A percentile compares a stretch with the other conserved stretches of the same genome.
Evolutionary conservation across 2,888 invertebrate species (phyloP).

Genomic region (Patella caerulea): DNA sequence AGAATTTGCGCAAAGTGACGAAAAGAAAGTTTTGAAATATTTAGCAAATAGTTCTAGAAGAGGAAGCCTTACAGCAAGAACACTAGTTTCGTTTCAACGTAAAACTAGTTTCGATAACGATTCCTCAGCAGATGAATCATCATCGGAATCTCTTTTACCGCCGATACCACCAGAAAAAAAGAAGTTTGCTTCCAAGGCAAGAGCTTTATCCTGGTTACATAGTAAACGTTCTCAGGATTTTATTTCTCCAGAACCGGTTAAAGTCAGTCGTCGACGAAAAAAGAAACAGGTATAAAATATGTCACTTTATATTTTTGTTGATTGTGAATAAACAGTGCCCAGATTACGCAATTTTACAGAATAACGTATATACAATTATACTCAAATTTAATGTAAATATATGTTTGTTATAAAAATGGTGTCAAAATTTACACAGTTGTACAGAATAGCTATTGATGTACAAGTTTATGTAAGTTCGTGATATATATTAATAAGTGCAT

Average conservation of each 20-base stretch:
- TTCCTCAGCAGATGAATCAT: neutral
- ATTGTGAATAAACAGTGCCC: no score
- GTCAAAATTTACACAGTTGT: no score
- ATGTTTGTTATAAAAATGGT: no score
- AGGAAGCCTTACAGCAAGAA: neutral
- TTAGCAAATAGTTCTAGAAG: neutral
- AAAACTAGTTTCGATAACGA: neutral
- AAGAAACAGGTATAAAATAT: neutral
- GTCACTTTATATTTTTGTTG: no score
- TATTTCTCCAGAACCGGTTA: slow-evolving; percentile 1
- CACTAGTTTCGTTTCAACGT: neutral
- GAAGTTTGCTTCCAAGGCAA: slow-evolving; percentile 2
- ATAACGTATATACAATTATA: no score
- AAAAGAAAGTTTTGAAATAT: slow-evolving; percentile 2
- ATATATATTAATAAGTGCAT: no score
- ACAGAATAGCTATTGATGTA: no score
- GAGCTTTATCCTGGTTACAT: neutral
- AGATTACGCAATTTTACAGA: no score
- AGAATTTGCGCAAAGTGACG: slow-evolving; percentile 7
- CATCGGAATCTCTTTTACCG: neutral
- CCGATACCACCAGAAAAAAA: neutral
- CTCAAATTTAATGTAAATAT: no score
- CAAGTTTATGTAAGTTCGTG: no score
- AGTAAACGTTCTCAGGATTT: neutral
- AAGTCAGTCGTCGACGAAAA: neutral